Conservation (phyloP, 2,113 vertebrate species). For the Okapia johnstoni region DNA sequence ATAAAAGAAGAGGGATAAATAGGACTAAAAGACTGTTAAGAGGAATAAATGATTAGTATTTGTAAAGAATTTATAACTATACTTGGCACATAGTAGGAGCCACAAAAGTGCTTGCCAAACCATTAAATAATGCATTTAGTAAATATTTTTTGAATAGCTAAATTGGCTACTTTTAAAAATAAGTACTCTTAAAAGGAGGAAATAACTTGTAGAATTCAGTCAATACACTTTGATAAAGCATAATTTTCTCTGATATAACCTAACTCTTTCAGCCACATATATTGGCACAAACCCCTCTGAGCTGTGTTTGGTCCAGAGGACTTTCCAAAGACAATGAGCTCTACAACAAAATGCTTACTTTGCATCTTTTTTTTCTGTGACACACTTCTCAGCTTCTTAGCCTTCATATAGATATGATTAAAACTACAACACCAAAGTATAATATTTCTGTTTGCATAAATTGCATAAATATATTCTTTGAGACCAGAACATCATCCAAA, state of each 20-base stretch:
- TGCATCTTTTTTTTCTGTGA: background rate
- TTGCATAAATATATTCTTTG: background rate
- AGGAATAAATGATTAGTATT: background rate
- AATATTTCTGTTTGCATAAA: background rate
- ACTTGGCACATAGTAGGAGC: background rate
- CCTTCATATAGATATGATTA: background rate
- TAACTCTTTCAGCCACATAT: accelerated
- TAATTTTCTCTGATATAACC: background rate
- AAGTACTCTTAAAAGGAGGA: background rate
- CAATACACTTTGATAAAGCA: background rate
- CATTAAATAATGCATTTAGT: background rate
- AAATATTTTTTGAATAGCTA: background rate
- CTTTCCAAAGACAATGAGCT: accelerated
- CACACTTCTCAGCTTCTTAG: background rate
- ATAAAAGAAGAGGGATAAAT: background rate
- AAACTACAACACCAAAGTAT: background rate
- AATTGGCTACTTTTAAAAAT: background rate
- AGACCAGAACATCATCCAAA: background rate
- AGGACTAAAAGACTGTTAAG: background rate
- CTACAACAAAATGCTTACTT: background rate
- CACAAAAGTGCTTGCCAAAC: background rate
- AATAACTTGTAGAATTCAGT: background rate
- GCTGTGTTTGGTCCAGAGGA: background rate
- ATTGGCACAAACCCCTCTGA: background rate
- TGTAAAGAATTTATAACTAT: background rate